These are phyloP conservation scores for Mastomys natalensis DNA, from an alignment of 2,113 vertebrate species.

Conservation along the genomic window DNA sequence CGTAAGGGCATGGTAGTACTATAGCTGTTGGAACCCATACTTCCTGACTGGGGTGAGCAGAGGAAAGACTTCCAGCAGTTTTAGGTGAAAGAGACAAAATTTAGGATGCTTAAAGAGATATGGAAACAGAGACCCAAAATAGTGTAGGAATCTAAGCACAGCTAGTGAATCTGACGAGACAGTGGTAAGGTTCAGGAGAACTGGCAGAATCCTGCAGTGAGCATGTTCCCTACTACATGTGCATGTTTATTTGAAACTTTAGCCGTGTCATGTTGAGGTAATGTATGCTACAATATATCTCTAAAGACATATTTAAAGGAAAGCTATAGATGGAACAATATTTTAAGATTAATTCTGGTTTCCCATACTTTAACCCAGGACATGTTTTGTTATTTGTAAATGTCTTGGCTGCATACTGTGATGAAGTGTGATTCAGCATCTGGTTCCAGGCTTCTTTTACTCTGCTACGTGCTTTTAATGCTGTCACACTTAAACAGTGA, in stretches of 20 bases:
- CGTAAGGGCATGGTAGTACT: not conserved
- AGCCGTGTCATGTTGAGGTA: not conserved
- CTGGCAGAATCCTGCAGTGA: not conserved
- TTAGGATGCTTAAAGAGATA: conserved; percentile 48
- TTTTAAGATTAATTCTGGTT: conserved; percentile 34
- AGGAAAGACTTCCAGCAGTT: conserved; percentile 28
- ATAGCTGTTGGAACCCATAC: not conserved
- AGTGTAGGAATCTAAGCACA: not conserved
- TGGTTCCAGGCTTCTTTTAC: not conserved
- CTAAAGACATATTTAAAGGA: conserved; percentile 39
- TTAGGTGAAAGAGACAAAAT: conserved; percentile 39
- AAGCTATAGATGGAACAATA: conserved; percentile 25
- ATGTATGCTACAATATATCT: conserved; percentile 3
- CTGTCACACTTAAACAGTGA: conserved; percentile 21
- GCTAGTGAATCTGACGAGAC: conserved; percentile 7
- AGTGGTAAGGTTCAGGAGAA: conserved; percentile 45
- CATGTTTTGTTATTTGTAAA: conserved; percentile 50
- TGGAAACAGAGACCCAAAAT: conserved; percentile 32
- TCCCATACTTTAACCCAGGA: not conserved
- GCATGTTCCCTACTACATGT: not conserved
- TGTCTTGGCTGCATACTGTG: not conserved
- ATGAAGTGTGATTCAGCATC: conserved; percentile 36
- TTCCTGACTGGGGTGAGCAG: not conserved
- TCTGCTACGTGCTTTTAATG: conserved; percentile 61
- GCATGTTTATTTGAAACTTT: conserved; percentile 49